Evolutionary conservation across 2,113 vertebrate species (phyloP).

Genomic region (Rhea pennata): DNA sequence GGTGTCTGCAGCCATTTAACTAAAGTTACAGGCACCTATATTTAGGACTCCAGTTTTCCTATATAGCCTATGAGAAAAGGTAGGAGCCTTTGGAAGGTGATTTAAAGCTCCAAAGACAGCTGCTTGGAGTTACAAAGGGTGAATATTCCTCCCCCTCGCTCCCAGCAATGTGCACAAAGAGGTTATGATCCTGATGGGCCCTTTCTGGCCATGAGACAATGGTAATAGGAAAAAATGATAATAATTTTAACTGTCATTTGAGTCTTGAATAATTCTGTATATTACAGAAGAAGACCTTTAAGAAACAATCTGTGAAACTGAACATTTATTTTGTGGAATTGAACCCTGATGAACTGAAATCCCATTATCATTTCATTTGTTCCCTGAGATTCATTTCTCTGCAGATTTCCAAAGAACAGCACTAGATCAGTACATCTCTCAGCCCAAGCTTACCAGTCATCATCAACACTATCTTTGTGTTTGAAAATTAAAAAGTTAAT

Average conservation of each 20-base stretch:
- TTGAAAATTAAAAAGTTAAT: constrained; percentile 78
- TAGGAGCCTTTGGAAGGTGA: neutral
- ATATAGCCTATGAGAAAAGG: neutral
- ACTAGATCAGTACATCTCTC: constrained; percentile 69
- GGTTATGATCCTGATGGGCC: neutral
- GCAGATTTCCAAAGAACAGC: constrained; percentile 71
- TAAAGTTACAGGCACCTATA: neutral
- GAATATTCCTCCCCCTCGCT: neutral
- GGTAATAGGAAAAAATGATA: neutral
- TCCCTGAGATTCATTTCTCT: constrained; percentile 70
- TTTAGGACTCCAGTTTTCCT: neutral
- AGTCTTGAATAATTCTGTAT: constrained; percentile 9
- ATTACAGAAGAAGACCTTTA: constrained; percentile 49
- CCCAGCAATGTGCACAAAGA: neutral
- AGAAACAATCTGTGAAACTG: constrained; percentile 54
- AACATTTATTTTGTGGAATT: constrained; percentile 68
- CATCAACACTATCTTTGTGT: constrained; percentile 74
- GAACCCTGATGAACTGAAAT: constrained; percentile 66
- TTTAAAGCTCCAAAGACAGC: neutral
- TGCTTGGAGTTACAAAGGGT: neutral
- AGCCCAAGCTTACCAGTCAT: constrained; percentile 70
- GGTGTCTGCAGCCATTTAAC: neutral
- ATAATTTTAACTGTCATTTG: constrained; percentile 11
- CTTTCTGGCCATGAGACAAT: constrained; percentile 17
- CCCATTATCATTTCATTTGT: constrained; percentile 75